These are phyloP conservation scores for Muscina levida DNA, from an alignment of 2,888 invertebrate genomes.

Conservation along the genomic window DNA sequence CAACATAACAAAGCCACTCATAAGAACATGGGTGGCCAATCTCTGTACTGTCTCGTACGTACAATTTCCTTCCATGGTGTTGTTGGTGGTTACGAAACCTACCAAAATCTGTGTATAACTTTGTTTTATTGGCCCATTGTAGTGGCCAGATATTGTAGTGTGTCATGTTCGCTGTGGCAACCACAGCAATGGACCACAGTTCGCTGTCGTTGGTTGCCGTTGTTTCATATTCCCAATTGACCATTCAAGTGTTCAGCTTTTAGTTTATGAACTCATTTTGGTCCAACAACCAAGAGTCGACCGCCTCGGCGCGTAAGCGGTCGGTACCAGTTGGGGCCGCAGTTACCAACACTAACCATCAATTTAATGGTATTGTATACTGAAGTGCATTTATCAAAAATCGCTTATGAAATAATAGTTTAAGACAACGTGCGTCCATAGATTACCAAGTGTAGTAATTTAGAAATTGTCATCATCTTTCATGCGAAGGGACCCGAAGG, in stretches of 20 bases:
- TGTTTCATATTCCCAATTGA: constrained; percentile 57
- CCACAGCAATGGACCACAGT: no score
- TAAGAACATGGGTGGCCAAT: constrained; percentile 60
- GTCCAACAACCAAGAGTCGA: constrained; percentile 17
- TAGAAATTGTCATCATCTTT: constrained; percentile 60
- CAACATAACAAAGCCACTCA: constrained; percentile 38
- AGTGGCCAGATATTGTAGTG: constrained; percentile 35
- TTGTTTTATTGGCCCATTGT: constrained; percentile 64
- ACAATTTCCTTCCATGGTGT: background rate
- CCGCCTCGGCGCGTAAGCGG: constrained; percentile 6
- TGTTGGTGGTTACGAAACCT: constrained; percentile 16
- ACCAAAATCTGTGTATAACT: constrained; percentile 52
- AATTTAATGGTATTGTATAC: constrained; percentile 65
- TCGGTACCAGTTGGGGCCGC: constrained; percentile 13
- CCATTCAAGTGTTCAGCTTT: constrained; percentile 60
- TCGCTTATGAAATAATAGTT: constrained; percentile 70
- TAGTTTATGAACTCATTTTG: constrained; percentile 64
- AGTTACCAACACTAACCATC: constrained; percentile 61
- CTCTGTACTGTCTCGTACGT: background rate
- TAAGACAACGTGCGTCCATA: constrained; percentile 62
- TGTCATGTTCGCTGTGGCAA: constrained; percentile 49
- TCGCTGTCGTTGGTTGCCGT: constrained; percentile 19
- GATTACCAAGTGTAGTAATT: constrained; percentile 58
- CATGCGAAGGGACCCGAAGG: constrained; percentile 27
- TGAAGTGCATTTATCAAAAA: constrained; percentile 71